These are phyloP conservation scores for Peromyscus nudipes DNA, from an alignment of 2,797 vertebrate species.

Conservation along the genomic window DNA sequence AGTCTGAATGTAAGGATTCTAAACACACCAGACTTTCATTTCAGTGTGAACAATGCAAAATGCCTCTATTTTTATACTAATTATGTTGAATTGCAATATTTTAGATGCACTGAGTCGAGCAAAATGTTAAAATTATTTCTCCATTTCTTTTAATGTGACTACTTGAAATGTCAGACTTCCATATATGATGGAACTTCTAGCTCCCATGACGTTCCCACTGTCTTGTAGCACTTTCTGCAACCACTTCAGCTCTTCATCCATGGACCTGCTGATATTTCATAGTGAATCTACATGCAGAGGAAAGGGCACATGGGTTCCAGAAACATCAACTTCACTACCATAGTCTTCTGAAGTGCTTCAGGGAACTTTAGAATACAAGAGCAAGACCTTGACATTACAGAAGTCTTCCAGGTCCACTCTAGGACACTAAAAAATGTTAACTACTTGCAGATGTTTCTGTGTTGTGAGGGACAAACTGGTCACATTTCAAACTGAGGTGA, in stretches of 20 bases:
- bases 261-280: not conserved
- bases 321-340: slow-evolving; percentile 8
- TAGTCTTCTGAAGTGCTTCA: not conserved
- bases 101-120: not conserved
- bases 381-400: not conserved
- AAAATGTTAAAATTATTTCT: slow-evolving; percentile 33
- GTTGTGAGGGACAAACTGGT: slow-evolving; percentile 31
- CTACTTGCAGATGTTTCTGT: slow-evolving; percentile 41
- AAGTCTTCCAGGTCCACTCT: not conserved
- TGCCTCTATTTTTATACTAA: not conserved
- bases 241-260: not conserved
- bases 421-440: not conserved
- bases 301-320: not conserved
- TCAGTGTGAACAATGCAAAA: not conserved
- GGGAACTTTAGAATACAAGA: not conserved
- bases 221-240: not conserved
- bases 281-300: not conserved
- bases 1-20: not conserved
- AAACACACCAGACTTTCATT: not conserved
- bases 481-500: slow-evolving; percentile 37
- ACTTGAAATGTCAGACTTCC: slow-evolving; percentile 24
- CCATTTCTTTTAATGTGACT: not conserved
- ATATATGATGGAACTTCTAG: not conserved
- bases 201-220: not conserved
- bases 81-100: slow-evolving; percentile 49